Evolutionary conservation across 2,113 vertebrate genomes (phyloP).

Genomic region (Myiopsitta monachus): DNA sequence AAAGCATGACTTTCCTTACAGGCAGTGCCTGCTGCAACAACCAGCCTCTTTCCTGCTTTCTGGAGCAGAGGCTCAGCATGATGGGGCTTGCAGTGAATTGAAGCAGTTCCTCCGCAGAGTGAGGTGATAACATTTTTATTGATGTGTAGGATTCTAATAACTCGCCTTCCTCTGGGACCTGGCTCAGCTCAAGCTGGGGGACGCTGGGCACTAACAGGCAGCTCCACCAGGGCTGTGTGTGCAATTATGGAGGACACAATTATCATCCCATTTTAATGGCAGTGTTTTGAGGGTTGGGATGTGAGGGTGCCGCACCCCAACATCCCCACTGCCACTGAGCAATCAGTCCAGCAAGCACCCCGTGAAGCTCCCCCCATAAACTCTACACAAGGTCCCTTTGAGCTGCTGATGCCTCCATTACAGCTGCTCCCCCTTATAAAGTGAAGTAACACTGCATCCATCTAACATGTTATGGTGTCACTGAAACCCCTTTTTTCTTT

Average conservation of each 20-base stretch:
- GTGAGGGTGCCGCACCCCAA: fast-evolving
- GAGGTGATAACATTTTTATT: conserved; percentile 52
- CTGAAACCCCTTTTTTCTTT: conserved; percentile 4
- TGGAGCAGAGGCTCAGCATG: background rate
- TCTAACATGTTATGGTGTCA: background rate
- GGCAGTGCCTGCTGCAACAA: background rate
- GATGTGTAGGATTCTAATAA: background rate
- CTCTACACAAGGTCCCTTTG: background rate
- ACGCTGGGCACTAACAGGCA: background rate
- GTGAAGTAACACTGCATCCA: background rate
- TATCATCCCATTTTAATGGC: background rate
- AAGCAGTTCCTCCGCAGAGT: background rate
- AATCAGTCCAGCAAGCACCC: background rate
- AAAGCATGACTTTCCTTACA: background rate
- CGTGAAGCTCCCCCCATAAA: background rate
- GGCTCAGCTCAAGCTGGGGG: background rate
- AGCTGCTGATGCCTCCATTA: background rate
- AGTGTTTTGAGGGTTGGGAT: background rate
- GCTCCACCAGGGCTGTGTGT: background rate
- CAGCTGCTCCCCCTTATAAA: background rate
- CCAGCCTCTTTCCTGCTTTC: background rate
- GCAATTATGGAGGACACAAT: background rate
- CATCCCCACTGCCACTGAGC: background rate
- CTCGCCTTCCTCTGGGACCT: background rate
- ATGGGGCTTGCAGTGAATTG: background rate